Conservation (phyloP, 1,140 invertebrate species). For the Drosophila dunni region DNA sequence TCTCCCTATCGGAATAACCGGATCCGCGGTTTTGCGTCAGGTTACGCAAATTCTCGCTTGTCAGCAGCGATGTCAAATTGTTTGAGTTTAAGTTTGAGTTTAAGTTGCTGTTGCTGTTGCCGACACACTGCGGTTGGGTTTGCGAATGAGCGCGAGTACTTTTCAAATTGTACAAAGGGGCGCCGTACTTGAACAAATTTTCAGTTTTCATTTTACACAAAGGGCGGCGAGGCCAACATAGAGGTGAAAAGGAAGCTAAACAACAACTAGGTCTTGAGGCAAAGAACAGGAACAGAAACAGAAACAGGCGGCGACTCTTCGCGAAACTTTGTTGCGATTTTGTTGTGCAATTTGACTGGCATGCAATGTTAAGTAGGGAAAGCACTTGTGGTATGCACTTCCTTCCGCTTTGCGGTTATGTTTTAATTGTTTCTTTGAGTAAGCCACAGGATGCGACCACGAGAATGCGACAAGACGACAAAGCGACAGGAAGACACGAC, state of each 20-base stretch:
- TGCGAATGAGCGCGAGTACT: slow-evolving; percentile 70
- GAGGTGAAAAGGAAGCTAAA: slow-evolving; percentile 13
- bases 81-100: neutral
- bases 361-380: slow-evolving; percentile 57
- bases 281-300: neutral
- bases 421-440: slow-evolving; percentile 79
- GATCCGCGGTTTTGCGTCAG: slow-evolving; percentile 51
- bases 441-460: slow-evolving; percentile 31
- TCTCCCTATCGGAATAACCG: slow-evolving; percentile 71
- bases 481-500: slow-evolving; percentile 57
- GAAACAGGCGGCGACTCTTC: slow-evolving; percentile 16
- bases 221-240: slow-evolving; percentile 28
- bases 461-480: neutral
- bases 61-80: slow-evolving; percentile 53
- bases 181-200: slow-evolving; percentile 75
- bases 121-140: slow-evolving; percentile 54
- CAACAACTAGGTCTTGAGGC: slow-evolving; percentile 35
- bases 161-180: slow-evolving; percentile 75
- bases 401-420: slow-evolving; percentile 70
- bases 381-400: slow-evolving; percentile 77
- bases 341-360: slow-evolving; percentile 53
- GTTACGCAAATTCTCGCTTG: slow-evolving; percentile 65
- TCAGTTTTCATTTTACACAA: slow-evolving; percentile 83
- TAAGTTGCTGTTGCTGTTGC: slow-evolving; percentile 42
- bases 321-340: slow-evolving; percentile 59